Conservation (phyloP, 2,113 vertebrate genomes). For the Crotalus helleri region DNA sequence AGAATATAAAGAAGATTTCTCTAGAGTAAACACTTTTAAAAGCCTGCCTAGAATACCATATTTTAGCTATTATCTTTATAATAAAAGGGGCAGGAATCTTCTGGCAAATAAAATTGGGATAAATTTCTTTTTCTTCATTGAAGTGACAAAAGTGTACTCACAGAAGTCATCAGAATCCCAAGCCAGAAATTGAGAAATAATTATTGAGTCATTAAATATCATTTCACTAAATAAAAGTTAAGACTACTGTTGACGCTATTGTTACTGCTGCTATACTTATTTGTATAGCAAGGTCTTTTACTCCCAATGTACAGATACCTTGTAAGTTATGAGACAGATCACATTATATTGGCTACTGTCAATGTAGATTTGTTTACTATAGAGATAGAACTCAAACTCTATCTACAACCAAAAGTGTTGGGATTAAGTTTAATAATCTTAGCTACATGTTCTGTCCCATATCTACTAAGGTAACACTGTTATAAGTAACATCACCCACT, state of each 20-base stretch:
- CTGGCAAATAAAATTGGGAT: background rate
- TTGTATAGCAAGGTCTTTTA: background rate
- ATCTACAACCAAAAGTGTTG: background rate
- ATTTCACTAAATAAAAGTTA: slow-evolving; percentile 9
- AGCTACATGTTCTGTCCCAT: background rate
- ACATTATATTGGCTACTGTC: background rate
- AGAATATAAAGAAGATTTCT: slow-evolving; percentile 36
- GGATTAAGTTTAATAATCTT: background rate
- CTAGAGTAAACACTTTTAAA: background rate
- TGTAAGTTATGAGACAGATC: background rate
- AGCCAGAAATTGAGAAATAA: background rate
- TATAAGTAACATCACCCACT: background rate
- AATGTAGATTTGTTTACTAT: background rate
- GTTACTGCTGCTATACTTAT: background rate
- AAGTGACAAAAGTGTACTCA: background rate
- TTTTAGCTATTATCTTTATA: slow-evolving; percentile 11
- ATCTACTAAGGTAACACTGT: background rate
- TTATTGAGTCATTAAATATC: background rate
- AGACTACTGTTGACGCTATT: background rate
- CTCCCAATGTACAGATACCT: background rate
- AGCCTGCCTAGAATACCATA: slow-evolving; percentile 9
- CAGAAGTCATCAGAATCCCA: background rate
- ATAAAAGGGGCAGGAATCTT: background rate
- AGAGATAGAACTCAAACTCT: background rate
- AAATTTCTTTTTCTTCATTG: background rate